Conservation (phyloP, 1,140 invertebrate species). For the Microplitis demolitor region DNA sequence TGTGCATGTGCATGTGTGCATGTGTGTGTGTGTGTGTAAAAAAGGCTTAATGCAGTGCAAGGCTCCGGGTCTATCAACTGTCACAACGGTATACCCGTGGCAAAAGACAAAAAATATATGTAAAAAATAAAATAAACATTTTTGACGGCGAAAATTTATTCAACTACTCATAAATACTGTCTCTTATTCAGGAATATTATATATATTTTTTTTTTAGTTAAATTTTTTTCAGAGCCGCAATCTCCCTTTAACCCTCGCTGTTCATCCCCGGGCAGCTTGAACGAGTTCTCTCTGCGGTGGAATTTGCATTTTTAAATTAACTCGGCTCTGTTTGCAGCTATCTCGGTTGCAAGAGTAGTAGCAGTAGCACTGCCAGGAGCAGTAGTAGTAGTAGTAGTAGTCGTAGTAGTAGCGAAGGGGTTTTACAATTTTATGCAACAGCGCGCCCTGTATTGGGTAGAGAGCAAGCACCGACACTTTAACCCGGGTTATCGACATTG, state of each 20-base stretch:
- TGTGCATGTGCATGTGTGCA: too few relatives aligned
- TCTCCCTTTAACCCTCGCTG: constrained; percentile 12
- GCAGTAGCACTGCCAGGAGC: background rate
- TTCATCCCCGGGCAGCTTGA: constrained; percentile 17
- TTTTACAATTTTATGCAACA: constrained; percentile 62
- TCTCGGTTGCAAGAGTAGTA: constrained; percentile 44
- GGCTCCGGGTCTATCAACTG: too few relatives aligned
- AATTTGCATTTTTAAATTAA: constrained; percentile 65
- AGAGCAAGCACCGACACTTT: constrained; percentile 15
- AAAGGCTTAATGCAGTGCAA: background rate
- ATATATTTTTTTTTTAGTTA: constrained; percentile 30
- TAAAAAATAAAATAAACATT: too few relatives aligned
- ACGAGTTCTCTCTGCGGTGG: constrained; percentile 35
- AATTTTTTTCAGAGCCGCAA: constrained; percentile 11
- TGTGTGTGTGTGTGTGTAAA: background rate
- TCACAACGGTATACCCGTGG: too few relatives aligned
- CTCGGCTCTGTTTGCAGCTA: constrained; percentile 61
- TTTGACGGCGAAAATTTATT: too few relatives aligned
- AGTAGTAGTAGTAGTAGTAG: background rate
- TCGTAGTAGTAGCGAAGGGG: constrained; percentile 36
- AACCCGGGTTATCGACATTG: constrained; percentile 30
- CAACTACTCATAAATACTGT: too few relatives aligned
- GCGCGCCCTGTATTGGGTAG: constrained; percentile 33
- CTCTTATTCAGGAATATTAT: background rate
- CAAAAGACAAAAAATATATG: too few relatives aligned